These are phyloP conservation scores for Pristionchus japonicus DNA, from an alignment of 2,888 invertebrate genomes.

Conservation along the genomic window DNA sequence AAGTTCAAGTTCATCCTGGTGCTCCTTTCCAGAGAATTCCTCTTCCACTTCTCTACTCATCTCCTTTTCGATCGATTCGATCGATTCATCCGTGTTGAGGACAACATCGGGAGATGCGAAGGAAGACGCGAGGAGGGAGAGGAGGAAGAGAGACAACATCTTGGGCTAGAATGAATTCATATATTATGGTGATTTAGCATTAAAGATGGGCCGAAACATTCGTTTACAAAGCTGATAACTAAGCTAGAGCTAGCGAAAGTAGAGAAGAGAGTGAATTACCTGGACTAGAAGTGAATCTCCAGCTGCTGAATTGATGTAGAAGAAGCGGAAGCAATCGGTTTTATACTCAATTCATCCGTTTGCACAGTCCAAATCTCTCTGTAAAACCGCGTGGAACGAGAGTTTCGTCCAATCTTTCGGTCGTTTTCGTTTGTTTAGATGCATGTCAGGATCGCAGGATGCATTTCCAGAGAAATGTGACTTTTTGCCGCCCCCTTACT, in stretches of 20 bases:
- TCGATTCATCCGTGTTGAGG: not conserved
- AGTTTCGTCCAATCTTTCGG: not conserved
- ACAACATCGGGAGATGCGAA: not conserved
- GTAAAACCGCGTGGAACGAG: not conserved
- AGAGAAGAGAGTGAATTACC: not conserved
- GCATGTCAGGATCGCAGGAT: not conserved
- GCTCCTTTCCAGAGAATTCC: conserved; percentile 6
- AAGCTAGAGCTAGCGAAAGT: not conserved
- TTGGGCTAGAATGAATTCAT: not conserved
- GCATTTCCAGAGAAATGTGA: too few relatives aligned
- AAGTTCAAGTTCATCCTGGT: not conserved
- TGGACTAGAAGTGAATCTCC: conserved; percentile 1
- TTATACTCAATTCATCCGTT: not conserved
- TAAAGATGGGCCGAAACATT: too few relatives aligned
- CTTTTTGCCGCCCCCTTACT: too few relatives aligned
- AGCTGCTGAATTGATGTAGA: not conserved
- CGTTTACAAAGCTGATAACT: too few relatives aligned
- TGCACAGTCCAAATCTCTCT: not conserved
- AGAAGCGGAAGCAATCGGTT: not conserved
- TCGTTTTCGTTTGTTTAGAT: not conserved
- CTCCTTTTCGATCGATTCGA: not conserved
- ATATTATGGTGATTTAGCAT: not conserved
- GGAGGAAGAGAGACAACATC: not conserved
- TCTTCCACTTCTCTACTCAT: conserved; percentile 14
- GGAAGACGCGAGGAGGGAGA: not conserved